Conservation (phyloP, 2,113 vertebrate genomes). For the Pagrus major region DNA sequence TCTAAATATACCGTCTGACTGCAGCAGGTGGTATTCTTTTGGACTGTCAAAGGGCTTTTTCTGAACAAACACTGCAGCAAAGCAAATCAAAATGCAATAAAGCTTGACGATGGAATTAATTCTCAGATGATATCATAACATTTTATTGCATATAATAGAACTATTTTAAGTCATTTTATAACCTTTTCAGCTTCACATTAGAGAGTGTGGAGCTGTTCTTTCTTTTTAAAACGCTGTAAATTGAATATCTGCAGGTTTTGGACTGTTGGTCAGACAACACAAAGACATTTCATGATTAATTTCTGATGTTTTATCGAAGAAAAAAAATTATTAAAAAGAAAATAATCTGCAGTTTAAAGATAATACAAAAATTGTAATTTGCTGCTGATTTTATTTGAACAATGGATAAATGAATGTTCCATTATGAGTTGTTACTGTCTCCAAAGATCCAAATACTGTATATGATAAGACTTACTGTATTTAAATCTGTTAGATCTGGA, state of each 20-base stretch:
- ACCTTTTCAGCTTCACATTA: neutral
- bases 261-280: neutral
- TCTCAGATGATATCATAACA: neutral
- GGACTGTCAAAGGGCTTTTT: slow-evolving; percentile 16
- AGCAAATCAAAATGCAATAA: neutral
- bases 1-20: slow-evolving; percentile 37
- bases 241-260: neutral
- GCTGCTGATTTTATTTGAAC: neutral
- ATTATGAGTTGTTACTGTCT: neutral
- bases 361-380: neutral
- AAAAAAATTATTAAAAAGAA: neutral
- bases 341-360: neutral
- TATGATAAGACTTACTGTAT: no score
- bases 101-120: neutral
- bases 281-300: neutral
- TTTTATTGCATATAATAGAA: neutral
- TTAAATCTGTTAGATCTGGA: no score
- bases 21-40: slow-evolving; percentile 21
- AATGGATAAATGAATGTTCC: neutral
- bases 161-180: neutral
- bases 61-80: neutral
- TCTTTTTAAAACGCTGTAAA: neutral
- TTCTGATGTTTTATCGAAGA: neutral
- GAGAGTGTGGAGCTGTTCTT: neutral
- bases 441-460: neutral